phyloP scores from a whole-genome alignment of 2,888 invertebrate genomes.

The Conistra vaccinii region DNA sequence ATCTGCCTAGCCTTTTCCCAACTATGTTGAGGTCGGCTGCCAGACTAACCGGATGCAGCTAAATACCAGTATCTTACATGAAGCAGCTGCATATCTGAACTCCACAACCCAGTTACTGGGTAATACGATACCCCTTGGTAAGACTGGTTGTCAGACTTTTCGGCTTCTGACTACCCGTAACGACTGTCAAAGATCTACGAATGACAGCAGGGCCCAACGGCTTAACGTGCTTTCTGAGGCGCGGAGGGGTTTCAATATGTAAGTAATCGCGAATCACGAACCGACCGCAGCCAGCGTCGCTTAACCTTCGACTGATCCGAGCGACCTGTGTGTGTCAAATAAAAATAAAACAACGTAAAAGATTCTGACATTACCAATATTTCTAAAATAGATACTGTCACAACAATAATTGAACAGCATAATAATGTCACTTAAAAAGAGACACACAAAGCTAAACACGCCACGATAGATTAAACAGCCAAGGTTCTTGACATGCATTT shows the following conservation, averaged over 20 bases:
- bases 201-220: no score
- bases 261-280: no score
- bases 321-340: no score
- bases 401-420: slow-evolving; percentile 2
- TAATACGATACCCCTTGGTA: no score
- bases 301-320: no score
- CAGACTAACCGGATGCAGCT: neutral
- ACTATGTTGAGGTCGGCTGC: neutral
- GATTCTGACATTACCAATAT: no score
- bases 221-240: neutral
- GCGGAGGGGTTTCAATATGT: neutral
- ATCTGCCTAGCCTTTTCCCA: neutral
- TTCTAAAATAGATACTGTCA: no score
- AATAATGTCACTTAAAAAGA: neutral
- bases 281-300: no score
- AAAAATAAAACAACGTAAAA: no score
- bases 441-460: neutral
- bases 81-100: no score
- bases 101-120: no score
- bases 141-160: neutral
- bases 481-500: slow-evolving; percentile 26
- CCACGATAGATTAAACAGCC: neutral
- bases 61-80: neutral
- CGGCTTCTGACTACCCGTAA: neutral
- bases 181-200: no score